These are phyloP conservation scores for Drosophila suboccidentalis DNA, from an alignment of 2,888 invertebrate species.

Conservation along the genomic window DNA sequence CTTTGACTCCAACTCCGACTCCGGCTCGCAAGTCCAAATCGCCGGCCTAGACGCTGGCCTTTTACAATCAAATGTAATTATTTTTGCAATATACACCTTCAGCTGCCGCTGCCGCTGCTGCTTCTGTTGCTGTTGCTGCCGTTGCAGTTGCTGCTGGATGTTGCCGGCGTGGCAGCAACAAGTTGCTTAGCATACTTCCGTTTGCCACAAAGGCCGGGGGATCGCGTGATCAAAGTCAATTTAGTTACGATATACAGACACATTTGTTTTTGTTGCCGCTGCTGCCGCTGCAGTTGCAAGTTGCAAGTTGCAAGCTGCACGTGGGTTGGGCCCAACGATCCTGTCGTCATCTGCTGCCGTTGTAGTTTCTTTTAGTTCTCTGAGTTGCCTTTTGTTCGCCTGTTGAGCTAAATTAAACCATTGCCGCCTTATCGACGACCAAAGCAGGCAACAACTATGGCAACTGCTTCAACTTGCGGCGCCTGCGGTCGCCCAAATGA, in stretches of 20 bases:
- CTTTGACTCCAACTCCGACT: conserved; percentile 47
- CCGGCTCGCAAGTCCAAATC: conserved; percentile 31
- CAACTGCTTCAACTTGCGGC: conserved; percentile 44
- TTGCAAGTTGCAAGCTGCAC: conserved; percentile 64
- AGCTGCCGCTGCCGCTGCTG: conserved; percentile 60
- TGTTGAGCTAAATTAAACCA: conserved; percentile 79
- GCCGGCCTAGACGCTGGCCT: conserved; percentile 72
- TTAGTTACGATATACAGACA: conserved; percentile 83
- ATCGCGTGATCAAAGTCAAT: conserved; percentile 86
- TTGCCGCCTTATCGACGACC: conserved; percentile 75
- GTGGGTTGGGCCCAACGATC: conserved; percentile 78
- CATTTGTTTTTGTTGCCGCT: conserved; percentile 74
- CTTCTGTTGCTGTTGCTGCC: conserved; percentile 32
- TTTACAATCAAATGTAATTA: conserved; percentile 83
- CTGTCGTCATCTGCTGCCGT: conserved; percentile 78
- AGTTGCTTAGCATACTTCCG: conserved; percentile 84
- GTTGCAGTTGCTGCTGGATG: conserved; percentile 46
- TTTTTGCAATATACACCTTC: conserved; percentile 82
- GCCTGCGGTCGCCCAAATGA: conserved; percentile 67
- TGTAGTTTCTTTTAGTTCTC: conserved; percentile 37
- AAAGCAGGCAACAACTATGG: conserved; percentile 29
- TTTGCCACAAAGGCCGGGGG: conserved; percentile 78
- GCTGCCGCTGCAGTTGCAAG: conserved; percentile 37
- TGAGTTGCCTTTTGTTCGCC: conserved; percentile 49
- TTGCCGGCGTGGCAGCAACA: conserved; percentile 75